Evolutionary conservation across 2,888 invertebrate species (phyloP), one percentile per base, ranked within the genome.

Genomic region (Linyphia triangularis): DNA sequence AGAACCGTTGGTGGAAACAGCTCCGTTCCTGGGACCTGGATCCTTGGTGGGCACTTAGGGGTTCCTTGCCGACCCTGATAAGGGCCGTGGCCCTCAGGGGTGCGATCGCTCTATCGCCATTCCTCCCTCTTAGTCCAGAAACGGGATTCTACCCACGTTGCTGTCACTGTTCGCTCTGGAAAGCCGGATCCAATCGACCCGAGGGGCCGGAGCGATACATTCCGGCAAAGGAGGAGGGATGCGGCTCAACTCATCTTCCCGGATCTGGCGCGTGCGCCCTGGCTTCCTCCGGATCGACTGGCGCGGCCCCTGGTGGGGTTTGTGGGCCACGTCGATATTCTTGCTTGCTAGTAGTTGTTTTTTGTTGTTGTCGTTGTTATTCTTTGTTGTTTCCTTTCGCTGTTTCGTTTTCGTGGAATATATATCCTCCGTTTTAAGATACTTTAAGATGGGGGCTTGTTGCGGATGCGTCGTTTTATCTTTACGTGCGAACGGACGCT

Each of bases 191-290:
- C 69, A 51, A 84, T 84, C 83, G 83, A 84, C 83, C 84, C 40
- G 72, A 10, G 51, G 30, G 24, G 26, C 65, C 72, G 84, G 84
- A 85, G 84, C 84, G 84, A 77, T 85, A 85, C 84, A 85, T 85
- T 85, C 84, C 84, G 77, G 84, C 40, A 28, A 30, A 51, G 63
- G 84, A 77, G 84, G 84, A 65, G 65, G 43, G 33, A 51, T 19
- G 43, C 26, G n/a, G 59, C 37, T 59, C 82, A 26, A 37, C 51
- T 70, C 83, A 26, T 59, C 43, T 57, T 75, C 67, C 65, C 84
- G 75, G 67, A 40, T 30, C 33, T 37, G 28, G 43, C 75, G 67
- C 84, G 65, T 75, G 83, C 83, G 83, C 84, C n/a, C 3, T 30
- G 30, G 43, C 22, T 3, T 9, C 33, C 22, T 7, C 61, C 26